phyloP scores from a whole-genome alignment of 2,113 vertebrate species.

The Erpornis zantholeuca region DNA sequence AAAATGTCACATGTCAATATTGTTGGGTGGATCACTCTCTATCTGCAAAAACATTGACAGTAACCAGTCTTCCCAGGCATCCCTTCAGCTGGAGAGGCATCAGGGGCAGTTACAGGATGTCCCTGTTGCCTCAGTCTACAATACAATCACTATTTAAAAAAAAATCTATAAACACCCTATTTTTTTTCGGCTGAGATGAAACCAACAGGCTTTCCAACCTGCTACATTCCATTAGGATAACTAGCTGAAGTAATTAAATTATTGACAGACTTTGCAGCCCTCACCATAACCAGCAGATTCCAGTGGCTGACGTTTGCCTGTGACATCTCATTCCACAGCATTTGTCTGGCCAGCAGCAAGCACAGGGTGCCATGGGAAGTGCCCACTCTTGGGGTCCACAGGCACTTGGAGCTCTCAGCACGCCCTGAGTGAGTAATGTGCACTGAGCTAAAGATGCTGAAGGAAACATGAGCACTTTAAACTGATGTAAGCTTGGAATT shows the following conservation, averaged over 20 bases:
- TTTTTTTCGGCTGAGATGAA: not conserved
- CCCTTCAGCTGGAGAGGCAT: not conserved
- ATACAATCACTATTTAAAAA: not conserved
- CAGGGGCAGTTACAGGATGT: not conserved
- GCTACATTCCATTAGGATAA: not conserved
- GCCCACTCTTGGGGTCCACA: not conserved
- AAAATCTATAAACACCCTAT: not conserved
- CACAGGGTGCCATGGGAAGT: not conserved
- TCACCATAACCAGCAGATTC: not conserved
- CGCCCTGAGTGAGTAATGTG: accelerated
- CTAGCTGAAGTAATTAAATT: not conserved
- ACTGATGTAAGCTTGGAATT: not conserved
- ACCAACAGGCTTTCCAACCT: not conserved
- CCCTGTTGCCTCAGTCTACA: not conserved
- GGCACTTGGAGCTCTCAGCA: not conserved
- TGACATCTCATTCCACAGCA: not conserved
- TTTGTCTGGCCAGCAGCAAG: not conserved
- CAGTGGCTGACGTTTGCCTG: not conserved
- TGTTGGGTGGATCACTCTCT: not conserved
- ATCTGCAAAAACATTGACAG: not conserved
- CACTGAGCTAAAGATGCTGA: not conserved
- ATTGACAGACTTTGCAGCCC: not conserved
- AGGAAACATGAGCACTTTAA: not conserved
- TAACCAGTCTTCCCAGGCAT: not conserved
- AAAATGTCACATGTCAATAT: not conserved